Evolutionary conservation across 2,888 invertebrate genomes (phyloP).

Genomic region (Volucella bombylans): DNA sequence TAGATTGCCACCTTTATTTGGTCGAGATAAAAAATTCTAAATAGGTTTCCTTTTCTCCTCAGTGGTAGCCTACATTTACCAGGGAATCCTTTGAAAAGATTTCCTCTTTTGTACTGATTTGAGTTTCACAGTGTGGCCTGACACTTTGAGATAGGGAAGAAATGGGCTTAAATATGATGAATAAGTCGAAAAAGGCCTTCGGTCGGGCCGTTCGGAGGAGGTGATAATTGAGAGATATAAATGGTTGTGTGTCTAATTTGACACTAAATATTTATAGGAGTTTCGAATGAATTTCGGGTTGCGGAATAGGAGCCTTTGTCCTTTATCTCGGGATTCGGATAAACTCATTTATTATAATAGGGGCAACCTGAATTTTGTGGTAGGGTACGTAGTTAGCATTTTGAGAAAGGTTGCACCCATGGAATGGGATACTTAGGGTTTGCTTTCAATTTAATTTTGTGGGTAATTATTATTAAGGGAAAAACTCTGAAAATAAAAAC

Average conservation of each 20-base stretch:
- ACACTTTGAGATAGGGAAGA: constrained; percentile 42
- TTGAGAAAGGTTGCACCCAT: too few relatives aligned
- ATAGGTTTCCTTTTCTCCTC: background rate
- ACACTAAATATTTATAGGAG: constrained; percentile 49
- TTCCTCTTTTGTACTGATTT: constrained; percentile 29
- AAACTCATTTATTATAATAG: background rate
- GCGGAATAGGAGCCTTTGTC: background rate
- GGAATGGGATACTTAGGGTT: too few relatives aligned
- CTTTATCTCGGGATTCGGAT: background rate
- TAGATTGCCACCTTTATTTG: constrained; percentile 16
- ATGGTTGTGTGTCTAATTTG: constrained; percentile 19
- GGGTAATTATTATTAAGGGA: too few relatives aligned
- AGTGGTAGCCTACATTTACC: constrained; percentile 25
- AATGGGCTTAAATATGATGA: constrained; percentile 20
- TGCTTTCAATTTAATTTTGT: too few relatives aligned
- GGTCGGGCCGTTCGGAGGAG: background rate
- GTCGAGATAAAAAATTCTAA: constrained; percentile 21
- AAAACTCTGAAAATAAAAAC: too few relatives aligned
- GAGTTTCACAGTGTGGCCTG: constrained; percentile 17
- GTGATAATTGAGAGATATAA: constrained; percentile 50
- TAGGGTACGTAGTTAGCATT: too few relatives aligned
- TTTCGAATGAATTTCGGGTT: constrained; percentile 43
- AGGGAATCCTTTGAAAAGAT: constrained; percentile 13
- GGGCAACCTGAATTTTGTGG: too few relatives aligned
- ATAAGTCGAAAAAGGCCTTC: constrained; percentile 18